Conservation (phyloP, 2,113 vertebrate genomes). For the Esox niger region DNA sequence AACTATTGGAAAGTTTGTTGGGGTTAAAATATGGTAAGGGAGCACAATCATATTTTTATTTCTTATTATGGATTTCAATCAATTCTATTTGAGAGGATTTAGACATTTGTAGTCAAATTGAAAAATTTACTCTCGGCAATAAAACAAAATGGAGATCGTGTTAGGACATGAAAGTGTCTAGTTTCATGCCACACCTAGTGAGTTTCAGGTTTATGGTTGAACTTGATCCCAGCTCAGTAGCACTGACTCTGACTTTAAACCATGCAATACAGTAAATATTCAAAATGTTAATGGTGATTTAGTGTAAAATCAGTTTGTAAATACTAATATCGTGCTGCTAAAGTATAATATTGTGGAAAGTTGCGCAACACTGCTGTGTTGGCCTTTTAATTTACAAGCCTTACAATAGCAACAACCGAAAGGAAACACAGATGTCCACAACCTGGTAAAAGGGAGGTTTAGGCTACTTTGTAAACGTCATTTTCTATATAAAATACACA, state of each 20-base stretch:
- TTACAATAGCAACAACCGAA: slow-evolving; percentile 48
- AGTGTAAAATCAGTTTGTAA: slow-evolving; percentile 50
- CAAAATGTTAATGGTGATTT: slow-evolving; percentile 23
- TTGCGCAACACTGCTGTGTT: slow-evolving; percentile 49
- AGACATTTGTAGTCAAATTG: slow-evolving; percentile 44
- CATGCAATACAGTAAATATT: slow-evolving; percentile 38
- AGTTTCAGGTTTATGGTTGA: slow-evolving; percentile 44
- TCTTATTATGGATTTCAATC: too few relatives aligned
- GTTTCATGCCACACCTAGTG: slow-evolving; percentile 66
- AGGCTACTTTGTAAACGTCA: slow-evolving; percentile 34
- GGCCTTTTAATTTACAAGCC: slow-evolving; percentile 43
- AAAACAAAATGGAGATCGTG: slow-evolving; percentile 54
- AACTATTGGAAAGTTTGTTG: slow-evolving; percentile 47
- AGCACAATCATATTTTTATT: neutral
- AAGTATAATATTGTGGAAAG: slow-evolving; percentile 20
- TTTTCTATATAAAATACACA: slow-evolving; percentile 53
- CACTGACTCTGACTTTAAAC: slow-evolving; percentile 38
- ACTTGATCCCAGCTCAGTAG: slow-evolving; percentile 46
- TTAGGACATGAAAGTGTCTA: slow-evolving; percentile 59
- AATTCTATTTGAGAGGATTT: too few relatives aligned
- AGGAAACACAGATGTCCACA: slow-evolving; percentile 71
- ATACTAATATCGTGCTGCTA: slow-evolving; percentile 44
- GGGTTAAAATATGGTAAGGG: slow-evolving; percentile 14
- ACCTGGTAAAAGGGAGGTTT: slow-evolving; percentile 42
- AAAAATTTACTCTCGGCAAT: slow-evolving; percentile 22